Evolutionary conservation across 2,113 vertebrate genomes (phyloP).

Genomic region (Syngnathus floridae): DNA sequence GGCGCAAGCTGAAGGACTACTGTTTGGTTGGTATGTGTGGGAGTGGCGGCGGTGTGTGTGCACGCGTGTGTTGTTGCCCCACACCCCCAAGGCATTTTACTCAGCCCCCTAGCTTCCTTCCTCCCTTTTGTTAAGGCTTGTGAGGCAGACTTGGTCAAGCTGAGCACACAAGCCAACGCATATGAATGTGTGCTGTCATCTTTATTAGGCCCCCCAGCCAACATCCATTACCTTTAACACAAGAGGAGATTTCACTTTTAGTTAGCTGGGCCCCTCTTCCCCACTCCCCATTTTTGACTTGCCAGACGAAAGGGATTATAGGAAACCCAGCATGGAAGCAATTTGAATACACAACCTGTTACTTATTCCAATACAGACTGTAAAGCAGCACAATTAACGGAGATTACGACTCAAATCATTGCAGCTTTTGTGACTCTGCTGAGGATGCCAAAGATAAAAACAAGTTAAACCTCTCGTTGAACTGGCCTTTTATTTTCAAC

Average conservation of each 20-base stretch:
- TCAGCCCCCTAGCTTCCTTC: slow-evolving; percentile 67
- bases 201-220: slow-evolving; percentile 63
- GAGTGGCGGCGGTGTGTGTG: slow-evolving; percentile 23
- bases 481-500: not conserved
- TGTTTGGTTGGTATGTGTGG: slow-evolving; percentile 39
- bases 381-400: slow-evolving; percentile 21
- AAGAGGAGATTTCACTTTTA: slow-evolving; percentile 44
- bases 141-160: slow-evolving; percentile 68
- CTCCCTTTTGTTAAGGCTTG: slow-evolving; percentile 68
- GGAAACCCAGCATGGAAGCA: slow-evolving; percentile 29
- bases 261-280: not conserved
- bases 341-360: slow-evolving; percentile 57
- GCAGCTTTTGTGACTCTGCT: not conserved
- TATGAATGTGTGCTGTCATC: slow-evolving; percentile 72
- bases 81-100: slow-evolving; percentile 50
- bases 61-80: slow-evolving; percentile 38
- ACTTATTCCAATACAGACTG: slow-evolving; percentile 23
- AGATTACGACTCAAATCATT: slow-evolving; percentile 2
- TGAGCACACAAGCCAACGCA: slow-evolving; percentile 71
- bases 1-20: slow-evolving; percentile 46
- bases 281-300: slow-evolving; percentile 12
- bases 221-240: slow-evolving; percentile 64
- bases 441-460: not conserved
- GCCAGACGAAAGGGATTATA: slow-evolving; percentile 49
- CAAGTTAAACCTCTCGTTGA: no score